Evolutionary conservation across 2,113 vertebrate genomes (phyloP).

Genomic region (Notiomystis cincta): DNA sequence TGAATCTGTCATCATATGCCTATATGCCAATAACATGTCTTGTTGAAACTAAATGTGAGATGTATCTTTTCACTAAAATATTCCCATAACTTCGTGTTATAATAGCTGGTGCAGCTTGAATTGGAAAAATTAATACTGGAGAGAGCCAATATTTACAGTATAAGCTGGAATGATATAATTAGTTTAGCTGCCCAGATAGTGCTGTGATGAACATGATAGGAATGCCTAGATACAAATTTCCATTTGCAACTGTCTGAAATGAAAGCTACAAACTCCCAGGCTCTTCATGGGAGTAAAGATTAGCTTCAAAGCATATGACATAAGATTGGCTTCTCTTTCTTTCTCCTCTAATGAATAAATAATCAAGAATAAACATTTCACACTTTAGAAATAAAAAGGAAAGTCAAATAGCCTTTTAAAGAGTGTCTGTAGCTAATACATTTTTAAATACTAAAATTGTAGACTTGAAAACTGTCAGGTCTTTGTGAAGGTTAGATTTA

Average conservation of each 20-base stretch:
- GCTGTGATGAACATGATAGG: not conserved
- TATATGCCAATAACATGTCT: not conserved
- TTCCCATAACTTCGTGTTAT: not conserved
- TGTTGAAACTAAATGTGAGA: not conserved
- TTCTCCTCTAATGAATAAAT: not conserved
- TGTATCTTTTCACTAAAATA: not conserved
- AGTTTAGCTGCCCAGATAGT: not conserved
- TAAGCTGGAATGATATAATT: conserved; percentile 18
- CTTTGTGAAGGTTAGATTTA: not conserved
- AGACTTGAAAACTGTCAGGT: not conserved
- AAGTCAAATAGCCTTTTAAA: not conserved
- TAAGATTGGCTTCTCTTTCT: not conserved
- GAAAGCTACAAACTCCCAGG: not conserved
- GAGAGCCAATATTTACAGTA: not conserved
- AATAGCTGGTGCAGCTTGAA: not conserved
- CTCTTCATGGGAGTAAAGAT: not conserved
- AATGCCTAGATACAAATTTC: conserved; percentile 1
- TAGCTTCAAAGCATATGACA: not conserved
- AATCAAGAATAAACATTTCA: not conserved
- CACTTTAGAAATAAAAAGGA: not conserved
- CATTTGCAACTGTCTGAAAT: not conserved
- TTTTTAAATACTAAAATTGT: not conserved
- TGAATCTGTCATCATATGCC: not conserved
- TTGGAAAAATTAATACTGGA: not conserved
- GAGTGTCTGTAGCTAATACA: not conserved